Conservation (phyloP, 2,888 invertebrate genomes). For the Arge pagana region DNA sequence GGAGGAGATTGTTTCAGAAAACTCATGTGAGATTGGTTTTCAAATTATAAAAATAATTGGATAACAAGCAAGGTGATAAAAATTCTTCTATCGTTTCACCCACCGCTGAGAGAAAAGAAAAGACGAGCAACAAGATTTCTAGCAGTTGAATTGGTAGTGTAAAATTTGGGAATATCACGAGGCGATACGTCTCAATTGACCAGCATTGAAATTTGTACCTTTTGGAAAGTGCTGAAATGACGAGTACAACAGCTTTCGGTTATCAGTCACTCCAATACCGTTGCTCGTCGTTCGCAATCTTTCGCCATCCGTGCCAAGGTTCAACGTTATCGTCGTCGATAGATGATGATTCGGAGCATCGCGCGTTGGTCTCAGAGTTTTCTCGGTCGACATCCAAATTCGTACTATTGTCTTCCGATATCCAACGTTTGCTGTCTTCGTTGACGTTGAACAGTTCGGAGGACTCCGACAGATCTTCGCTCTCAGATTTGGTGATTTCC, state of each 20-base stretch:
- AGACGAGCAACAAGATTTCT: too few relatives aligned
- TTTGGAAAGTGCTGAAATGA: constrained; percentile 10
- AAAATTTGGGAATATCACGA: too few relatives aligned
- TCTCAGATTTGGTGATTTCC: background rate
- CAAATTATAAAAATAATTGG: too few relatives aligned
- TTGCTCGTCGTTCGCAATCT: constrained; percentile 29
- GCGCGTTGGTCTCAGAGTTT: background rate
- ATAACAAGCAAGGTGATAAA: too few relatives aligned
- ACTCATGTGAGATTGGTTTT: too few relatives aligned
- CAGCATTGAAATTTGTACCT: constrained; percentile 15
- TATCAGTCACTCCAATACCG: background rate
- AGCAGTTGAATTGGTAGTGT: too few relatives aligned
- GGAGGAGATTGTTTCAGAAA: too few relatives aligned
- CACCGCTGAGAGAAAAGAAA: too few relatives aligned
- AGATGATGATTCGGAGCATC: too few relatives aligned
- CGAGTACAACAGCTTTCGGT: too few relatives aligned
- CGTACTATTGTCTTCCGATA: background rate
- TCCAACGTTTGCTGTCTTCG: background rate
- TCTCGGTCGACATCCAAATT: background rate
- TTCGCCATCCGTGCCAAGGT: constrained; percentile 53
- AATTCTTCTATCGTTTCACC: too few relatives aligned
- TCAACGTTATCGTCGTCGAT: constrained; percentile 3
- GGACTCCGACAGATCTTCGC: background rate
- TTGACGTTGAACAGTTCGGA: background rate
- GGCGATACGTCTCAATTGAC: too few relatives aligned